Evolutionary conservation across 2,113 vertebrate species (phyloP).

Genomic region (Symphodus melops): DNA sequence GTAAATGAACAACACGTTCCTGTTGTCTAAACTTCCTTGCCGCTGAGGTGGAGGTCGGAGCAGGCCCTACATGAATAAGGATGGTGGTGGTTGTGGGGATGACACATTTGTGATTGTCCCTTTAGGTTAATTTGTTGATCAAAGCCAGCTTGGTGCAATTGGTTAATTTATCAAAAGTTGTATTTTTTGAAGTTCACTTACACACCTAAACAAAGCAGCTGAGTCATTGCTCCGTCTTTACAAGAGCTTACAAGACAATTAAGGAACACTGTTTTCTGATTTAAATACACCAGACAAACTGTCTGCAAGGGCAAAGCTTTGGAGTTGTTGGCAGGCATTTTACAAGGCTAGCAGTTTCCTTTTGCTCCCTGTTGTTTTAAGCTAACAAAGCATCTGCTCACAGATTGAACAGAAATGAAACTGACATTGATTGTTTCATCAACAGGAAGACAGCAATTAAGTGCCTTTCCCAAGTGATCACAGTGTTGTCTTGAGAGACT

Average conservation of each 20-base stretch:
- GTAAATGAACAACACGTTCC: no score
- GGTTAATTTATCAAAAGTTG: not conserved
- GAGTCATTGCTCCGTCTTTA: not conserved
- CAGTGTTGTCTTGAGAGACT: not conserved
- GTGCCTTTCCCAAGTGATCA: not conserved
- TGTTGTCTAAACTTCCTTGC: no score
- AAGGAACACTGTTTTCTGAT: not conserved
- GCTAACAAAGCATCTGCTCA: not conserved
- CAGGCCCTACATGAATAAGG: no score
- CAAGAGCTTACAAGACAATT: not conserved
- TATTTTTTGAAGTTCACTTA: not conserved
- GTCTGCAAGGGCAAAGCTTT: not conserved
- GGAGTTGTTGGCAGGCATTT: not conserved
- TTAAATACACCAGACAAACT: not conserved
- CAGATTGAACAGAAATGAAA: not conserved
- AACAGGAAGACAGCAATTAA: conserved; percentile 3
- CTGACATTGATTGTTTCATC: not conserved
- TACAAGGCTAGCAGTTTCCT: not conserved
- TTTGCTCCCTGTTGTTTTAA: not conserved
- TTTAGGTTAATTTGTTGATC: not conserved
- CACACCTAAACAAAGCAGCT: not conserved
- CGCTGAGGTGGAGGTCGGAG: no score
- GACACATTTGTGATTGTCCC: no score
- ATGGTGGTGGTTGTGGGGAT: no score
- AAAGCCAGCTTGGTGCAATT: not conserved